Evolutionary conservation across 2,113 vertebrate species (phyloP).

Genomic region (Calyptommatus sinebrachiatus): DNA sequence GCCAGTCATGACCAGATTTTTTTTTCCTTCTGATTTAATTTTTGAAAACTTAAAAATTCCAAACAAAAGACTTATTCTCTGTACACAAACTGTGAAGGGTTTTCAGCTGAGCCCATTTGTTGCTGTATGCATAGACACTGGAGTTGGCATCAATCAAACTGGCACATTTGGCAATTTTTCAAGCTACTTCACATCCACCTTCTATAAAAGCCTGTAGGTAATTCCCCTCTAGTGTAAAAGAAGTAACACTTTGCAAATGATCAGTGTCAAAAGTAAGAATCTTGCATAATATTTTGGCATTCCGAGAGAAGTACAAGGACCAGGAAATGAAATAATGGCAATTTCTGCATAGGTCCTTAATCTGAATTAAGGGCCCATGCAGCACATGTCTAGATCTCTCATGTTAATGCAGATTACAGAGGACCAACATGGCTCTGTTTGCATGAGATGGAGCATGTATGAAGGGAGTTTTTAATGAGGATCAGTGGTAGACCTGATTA

Average conservation of each 20-base stretch:
- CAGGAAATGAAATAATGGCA: background rate
- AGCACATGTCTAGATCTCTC: too few relatives aligned
- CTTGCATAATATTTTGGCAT: background rate
- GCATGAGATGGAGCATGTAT: too few relatives aligned
- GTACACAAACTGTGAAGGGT: background rate
- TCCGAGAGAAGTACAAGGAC: background rate
- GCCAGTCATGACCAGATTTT: background rate
- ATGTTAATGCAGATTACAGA: too few relatives aligned
- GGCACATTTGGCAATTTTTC: conserved; percentile 9
- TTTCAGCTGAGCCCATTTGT: conserved; percentile 32
- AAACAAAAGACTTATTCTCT: background rate
- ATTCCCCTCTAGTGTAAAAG: background rate
- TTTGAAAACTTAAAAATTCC: conserved; percentile 4
- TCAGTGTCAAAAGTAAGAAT: background rate
- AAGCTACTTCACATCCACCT: background rate
- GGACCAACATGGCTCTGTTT: too few relatives aligned
- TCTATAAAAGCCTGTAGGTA: background rate
- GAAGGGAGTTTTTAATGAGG: too few relatives aligned
- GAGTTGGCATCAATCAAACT: conserved; percentile 21
- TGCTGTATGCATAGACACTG: conserved; percentile 3
- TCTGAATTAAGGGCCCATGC: too few relatives aligned
- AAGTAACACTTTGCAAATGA: background rate
- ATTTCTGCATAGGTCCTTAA: too few relatives aligned
- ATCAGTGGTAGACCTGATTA: too few relatives aligned
- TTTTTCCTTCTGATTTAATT: background rate